phyloP scores from a whole-genome alignment of 2,113 vertebrate genomes.

The Guaruba guarouba region DNA sequence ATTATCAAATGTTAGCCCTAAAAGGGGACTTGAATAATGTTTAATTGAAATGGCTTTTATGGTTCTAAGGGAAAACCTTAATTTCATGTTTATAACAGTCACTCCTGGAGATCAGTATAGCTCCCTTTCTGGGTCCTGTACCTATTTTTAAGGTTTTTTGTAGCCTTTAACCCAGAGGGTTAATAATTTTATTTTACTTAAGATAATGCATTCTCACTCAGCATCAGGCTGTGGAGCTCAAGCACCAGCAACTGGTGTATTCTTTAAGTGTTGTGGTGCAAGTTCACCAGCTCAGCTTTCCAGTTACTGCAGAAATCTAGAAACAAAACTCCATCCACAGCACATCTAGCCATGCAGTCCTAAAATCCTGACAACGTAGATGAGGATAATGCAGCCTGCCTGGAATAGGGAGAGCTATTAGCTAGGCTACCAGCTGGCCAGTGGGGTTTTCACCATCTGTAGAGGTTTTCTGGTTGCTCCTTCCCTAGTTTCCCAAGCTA shows the following conservation, averaged over 20 bases:
- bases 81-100: not conserved
- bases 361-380: not conserved
- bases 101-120: not conserved
- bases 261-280: not conserved
- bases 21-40: not conserved
- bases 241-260: not conserved
- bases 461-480: not conserved
- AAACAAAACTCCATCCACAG: not conserved
- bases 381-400: not conserved
- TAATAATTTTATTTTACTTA: not conserved
- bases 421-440: not conserved
- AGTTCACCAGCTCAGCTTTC: not conserved
- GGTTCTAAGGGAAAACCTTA: not conserved
- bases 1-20: too few species aligned
- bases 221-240: not conserved
- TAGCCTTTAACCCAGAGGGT: not conserved
- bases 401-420: not conserved
- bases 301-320: not conserved
- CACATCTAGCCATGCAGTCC: not conserved
- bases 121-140: not conserved
- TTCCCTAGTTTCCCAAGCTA: not conserved
- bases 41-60: not conserved
- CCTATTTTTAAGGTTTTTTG: not conserved
- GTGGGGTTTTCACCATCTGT: too few species aligned
- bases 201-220: not conserved